These are phyloP conservation scores for Thripadectes ignobilis DNA, from an alignment of 2,797 vertebrate species.

Conservation along the genomic window DNA sequence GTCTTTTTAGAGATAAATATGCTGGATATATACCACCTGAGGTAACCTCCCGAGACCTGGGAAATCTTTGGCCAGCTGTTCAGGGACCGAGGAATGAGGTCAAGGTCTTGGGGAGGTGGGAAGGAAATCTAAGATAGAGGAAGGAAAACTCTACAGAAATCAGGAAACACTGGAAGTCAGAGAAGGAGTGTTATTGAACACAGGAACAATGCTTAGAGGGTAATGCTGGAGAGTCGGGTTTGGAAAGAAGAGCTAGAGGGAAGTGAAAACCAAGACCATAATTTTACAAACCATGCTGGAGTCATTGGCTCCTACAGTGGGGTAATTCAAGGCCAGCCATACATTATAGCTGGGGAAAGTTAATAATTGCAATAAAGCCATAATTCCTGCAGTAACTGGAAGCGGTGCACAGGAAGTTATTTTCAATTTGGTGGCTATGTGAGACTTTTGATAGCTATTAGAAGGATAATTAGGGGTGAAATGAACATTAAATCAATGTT, in stretches of 20 bases:
- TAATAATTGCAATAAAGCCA: slow-evolving; percentile 52
- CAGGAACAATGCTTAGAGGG: background rate
- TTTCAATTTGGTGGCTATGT: slow-evolving; percentile 56
- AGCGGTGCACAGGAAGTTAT: slow-evolving; percentile 51
- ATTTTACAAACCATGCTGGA: slow-evolving; percentile 30
- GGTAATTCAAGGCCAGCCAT: slow-evolving; percentile 35
- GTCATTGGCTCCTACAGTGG: background rate
- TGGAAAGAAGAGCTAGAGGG: background rate
- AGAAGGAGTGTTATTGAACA: background rate
- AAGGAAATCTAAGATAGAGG: background rate
- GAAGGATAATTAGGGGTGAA: slow-evolving; percentile 71
- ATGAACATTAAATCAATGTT: slow-evolving; percentile 71
- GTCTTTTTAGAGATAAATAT: background rate
- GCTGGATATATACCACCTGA: background rate
- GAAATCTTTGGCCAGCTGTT: background rate
- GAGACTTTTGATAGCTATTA: slow-evolving; percentile 68
- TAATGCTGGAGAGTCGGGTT: background rate
- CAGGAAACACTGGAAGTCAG: background rate
- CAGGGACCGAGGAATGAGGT: background rate
- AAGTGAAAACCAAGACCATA: background rate
- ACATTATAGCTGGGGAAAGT: slow-evolving; percentile 50
- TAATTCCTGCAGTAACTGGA: slow-evolving; percentile 55
- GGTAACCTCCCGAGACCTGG: background rate
- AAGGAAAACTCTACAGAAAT: background rate
- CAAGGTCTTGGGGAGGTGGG: background rate